Evolutionary conservation across 2,888 invertebrate species (phyloP).

Genomic region (Hirudinaria manillensis): DNA sequence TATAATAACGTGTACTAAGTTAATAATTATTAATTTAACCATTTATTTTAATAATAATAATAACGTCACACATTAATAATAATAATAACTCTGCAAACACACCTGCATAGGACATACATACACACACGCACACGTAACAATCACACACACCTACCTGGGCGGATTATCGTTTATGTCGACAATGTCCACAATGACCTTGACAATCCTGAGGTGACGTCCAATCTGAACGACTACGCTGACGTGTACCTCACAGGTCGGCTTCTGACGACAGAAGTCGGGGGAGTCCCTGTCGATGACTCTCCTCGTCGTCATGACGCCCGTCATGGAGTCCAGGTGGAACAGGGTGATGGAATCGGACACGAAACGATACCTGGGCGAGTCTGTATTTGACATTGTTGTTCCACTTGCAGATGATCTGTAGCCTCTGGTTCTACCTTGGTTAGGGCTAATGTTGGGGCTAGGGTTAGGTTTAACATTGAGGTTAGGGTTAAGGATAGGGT

Average conservation of each 20-base stretch:
- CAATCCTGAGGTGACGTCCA: constrained; percentile 34
- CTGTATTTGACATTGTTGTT: not conserved
- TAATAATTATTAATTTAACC: not conserved
- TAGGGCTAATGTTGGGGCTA: too few relatives aligned
- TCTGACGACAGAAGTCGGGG: constrained; percentile 32
- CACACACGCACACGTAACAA: not conserved
- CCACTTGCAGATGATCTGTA: not conserved
- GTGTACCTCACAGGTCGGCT: constrained; percentile 30
- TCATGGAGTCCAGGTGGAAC: constrained; percentile 31
- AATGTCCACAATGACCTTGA: constrained; percentile 34
- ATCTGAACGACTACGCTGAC: constrained; percentile 36
- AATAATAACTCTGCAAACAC: not conserved
- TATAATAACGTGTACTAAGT: not conserved
- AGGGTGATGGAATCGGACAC: constrained; percentile 28
- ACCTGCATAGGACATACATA: not conserved
- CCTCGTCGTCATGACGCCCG: constrained; percentile 34
- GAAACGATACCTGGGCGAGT: constrained; percentile 23
- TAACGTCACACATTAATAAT: not conserved
- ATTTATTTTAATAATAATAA: not conserved
- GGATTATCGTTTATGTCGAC: constrained; percentile 32
- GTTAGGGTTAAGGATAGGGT: too few relatives aligned
- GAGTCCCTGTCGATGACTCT: constrained; percentile 35
- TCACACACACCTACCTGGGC: not conserved
- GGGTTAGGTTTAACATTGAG: too few relatives aligned
- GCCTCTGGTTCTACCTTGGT: too few relatives aligned